Percentiles rank a stretch among this genome's conserved stretches.
These are phyloP conservation scores for Rapana venosa DNA, from an alignment of 2,888 invertebrate genomes.

Conservation along the genomic window DNA sequence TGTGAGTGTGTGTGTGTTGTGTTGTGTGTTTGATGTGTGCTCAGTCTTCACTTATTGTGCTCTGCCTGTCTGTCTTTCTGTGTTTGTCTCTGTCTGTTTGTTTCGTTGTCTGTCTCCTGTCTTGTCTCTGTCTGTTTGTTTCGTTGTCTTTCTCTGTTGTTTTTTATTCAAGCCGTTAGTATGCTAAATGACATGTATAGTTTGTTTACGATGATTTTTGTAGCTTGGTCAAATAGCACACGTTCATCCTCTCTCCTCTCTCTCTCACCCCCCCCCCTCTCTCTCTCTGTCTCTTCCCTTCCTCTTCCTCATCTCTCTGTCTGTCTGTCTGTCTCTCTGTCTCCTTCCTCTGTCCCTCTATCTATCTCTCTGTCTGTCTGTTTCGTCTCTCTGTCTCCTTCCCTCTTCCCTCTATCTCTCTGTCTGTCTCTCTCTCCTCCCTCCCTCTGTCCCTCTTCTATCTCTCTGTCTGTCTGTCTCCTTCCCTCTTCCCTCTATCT, in stretches of 20 bases:
- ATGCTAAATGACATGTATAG: too few relatives aligned
- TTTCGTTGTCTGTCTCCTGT: neutral
- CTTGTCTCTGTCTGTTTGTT: neutral
- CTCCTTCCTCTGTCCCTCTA: too few relatives aligned
- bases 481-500: too few relatives aligned
- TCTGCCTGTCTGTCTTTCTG: neutral
- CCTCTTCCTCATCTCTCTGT: neutral
- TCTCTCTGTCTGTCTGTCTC: too few relatives aligned
- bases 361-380: neutral
- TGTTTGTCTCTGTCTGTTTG: neutral
- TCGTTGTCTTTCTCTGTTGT: neutral
- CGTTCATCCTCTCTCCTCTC: neutral
- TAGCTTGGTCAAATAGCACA: neutral
- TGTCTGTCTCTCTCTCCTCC: too few relatives aligned
- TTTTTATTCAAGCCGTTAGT: neutral
- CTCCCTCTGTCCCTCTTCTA: too few relatives aligned
- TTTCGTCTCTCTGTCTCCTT: neutral
- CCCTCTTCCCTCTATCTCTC: neutral
- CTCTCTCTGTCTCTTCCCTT: neutral
- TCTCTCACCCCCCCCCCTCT: neutral
- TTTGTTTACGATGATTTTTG: too few relatives aligned
- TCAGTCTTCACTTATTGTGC: neutral
- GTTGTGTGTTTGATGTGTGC: slow-evolving; percentile 5
- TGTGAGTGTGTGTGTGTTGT: neutral
- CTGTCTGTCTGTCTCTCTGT: too few relatives aligned